Conservation (phyloP, 2,113 vertebrate species). For the Varanus salvator region DNA sequence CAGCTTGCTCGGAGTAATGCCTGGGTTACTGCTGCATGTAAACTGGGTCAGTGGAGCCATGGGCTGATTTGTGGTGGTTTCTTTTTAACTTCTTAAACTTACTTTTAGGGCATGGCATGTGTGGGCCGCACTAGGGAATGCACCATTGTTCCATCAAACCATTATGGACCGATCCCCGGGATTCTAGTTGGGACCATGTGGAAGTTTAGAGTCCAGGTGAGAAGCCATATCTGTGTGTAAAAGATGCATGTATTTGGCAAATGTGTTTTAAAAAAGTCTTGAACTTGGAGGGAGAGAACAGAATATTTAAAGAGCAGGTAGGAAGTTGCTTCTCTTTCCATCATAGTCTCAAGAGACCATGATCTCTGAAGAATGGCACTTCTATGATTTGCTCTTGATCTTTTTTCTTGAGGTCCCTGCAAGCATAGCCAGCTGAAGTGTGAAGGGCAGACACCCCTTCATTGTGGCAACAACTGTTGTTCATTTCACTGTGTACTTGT, state of each 20-base stretch:
- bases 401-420: background rate
- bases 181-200: constrained; percentile 93
- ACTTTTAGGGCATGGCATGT: constrained; percentile 93
- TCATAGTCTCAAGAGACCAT: background rate
- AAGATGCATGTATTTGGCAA: too few species aligned
- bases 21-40: too few species aligned
- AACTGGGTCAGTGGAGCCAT: too few species aligned
- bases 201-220: constrained; percentile 97
- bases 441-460: background rate
- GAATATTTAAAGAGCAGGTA: too few species aligned
- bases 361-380: background rate
- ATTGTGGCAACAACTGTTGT: too few species aligned
- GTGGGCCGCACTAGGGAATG: constrained; percentile 96
- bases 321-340: background rate
- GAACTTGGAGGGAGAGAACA: background rate
- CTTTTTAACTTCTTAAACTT: background rate
- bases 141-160: constrained; percentile 97
- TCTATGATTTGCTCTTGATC: too few species aligned
- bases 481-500: background rate
- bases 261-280: background rate
- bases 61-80: background rate
- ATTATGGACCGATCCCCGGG: constrained; percentile 92
- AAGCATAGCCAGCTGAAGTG: background rate
- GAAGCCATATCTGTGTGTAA: constrained; percentile 6
- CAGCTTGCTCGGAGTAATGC: too few species aligned